These are phyloP conservation scores for Laupala kohalensis DNA, from an alignment of 1,140 invertebrate species.

Conservation along the genomic window DNA sequence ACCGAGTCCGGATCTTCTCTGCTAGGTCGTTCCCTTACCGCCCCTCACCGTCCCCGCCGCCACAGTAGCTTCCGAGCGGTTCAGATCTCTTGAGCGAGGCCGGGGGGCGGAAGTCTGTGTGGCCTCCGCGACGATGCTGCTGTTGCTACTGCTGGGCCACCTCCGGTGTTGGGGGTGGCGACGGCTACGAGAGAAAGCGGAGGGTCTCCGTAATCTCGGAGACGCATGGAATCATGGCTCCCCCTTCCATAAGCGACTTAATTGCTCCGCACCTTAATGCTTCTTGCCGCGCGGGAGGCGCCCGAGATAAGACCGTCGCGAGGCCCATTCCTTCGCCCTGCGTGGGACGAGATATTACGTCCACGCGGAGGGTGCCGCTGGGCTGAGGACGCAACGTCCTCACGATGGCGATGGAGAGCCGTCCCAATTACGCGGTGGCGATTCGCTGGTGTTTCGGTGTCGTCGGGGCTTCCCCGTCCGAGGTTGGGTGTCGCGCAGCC, in stretches of 20 bases:
- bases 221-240: slow-evolving; percentile 2
- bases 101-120: neutral
- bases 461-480: too few species aligned
- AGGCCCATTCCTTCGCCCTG: slow-evolving; percentile 4
- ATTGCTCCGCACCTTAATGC: slow-evolving; percentile 10
- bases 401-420: too few species aligned
- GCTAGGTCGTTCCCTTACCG: neutral
- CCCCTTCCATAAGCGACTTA: slow-evolving; percentile 7
- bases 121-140: neutral
- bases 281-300: neutral
- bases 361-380: too few species aligned
- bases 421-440: too few species aligned
- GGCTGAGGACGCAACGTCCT: too few species aligned
- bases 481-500: too few species aligned
- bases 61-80: neutral
- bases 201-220: slow-evolving; percentile 1
- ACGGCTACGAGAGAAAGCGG: neutral
- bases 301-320: slow-evolving; percentile 3
- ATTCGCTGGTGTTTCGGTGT: too few species aligned
- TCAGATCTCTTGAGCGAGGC: neutral
- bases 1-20: neutral
- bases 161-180: neutral
- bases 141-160: neutral
- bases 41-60: too few species aligned
- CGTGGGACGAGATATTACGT: slow-evolving; percentile 1